Evolutionary conservation across 1,140 invertebrate species (phyloP).

Genomic region (Helicoverpa armigera): DNA sequence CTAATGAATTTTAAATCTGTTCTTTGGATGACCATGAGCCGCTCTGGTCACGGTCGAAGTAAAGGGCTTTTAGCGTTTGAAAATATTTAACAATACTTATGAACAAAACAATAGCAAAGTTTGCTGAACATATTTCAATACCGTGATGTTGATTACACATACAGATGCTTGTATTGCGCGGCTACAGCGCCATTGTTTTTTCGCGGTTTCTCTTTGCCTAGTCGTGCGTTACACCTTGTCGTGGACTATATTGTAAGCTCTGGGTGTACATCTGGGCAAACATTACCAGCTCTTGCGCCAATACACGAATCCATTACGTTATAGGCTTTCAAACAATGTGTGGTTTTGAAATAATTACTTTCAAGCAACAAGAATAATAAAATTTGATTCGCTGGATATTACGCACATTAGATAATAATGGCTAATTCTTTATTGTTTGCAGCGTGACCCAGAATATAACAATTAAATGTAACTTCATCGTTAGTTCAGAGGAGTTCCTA

Average conservation of each 20-base stretch:
- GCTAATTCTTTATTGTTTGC: conserved; percentile 45
- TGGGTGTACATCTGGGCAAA: background rate
- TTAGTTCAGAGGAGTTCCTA: conserved; percentile 17
- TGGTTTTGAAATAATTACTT: conserved; percentile 46
- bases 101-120: conserved; percentile 16
- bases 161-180: conserved; percentile 30
- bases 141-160: conserved; percentile 32
- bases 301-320: conserved; percentile 35
- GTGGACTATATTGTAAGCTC: conserved; percentile 16
- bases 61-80: conserved; percentile 23
- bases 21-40: background rate
- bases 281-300: conserved; percentile 17
- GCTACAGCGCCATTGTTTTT: conserved; percentile 40
- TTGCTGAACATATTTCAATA: conserved; percentile 31
- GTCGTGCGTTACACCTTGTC: conserved; percentile 45
- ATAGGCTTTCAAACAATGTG: conserved; percentile 45
- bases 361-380: conserved; percentile 32
- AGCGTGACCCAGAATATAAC: conserved; percentile 30
- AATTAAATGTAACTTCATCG: conserved; percentile 29
- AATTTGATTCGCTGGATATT: conserved; percentile 49
- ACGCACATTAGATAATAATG: conserved; percentile 39
- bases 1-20: conserved; percentile 28
- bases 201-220: conserved; percentile 46
- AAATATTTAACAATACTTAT: conserved; percentile 25
- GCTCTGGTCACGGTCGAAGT: conserved; percentile 6